These are phyloP conservation scores for Horisme vitalbata DNA, from an alignment of 2,888 invertebrate genomes.

Conservation along the genomic window DNA sequence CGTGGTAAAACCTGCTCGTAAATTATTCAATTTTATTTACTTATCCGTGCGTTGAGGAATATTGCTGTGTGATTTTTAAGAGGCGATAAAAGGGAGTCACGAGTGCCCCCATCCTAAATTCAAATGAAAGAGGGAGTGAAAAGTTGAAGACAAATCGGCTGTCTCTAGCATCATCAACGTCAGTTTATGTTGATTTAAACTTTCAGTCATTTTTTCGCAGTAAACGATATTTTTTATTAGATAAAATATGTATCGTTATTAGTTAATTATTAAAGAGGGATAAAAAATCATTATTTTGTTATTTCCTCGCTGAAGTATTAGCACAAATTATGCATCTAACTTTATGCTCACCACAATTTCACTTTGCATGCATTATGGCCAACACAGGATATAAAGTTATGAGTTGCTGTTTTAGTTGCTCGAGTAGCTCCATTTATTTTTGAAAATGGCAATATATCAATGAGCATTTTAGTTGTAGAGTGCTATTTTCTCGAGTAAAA, in stretches of 20 bases:
- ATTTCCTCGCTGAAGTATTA: slow-evolving; percentile 1
- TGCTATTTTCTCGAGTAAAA: too few species aligned
- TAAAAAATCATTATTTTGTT: background rate
- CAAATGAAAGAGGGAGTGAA: background rate
- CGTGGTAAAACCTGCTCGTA: slow-evolving; percentile 73
- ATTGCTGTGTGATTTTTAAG: slow-evolving; percentile 52
- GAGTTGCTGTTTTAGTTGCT: slow-evolving; percentile 8
- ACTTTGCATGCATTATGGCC: slow-evolving; percentile 23
- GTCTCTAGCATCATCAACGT: too few species aligned
- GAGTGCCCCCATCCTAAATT: slow-evolving; percentile 7
- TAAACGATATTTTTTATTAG: too few species aligned
- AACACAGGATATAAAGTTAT: slow-evolving; percentile 13
- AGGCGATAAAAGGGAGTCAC: slow-evolving; percentile 20
- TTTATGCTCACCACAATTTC: slow-evolving; percentile 15
- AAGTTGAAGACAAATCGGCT: slow-evolving; percentile 1
- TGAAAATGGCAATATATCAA: too few species aligned
- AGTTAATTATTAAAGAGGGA: too few species aligned
- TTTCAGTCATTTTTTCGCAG: too few species aligned
- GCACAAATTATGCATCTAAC: slow-evolving; percentile 3
- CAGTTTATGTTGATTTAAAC: too few species aligned
- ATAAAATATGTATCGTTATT: too few species aligned
- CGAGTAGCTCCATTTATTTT: slow-evolving; percentile 8
- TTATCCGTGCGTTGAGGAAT: slow-evolving; percentile 58
- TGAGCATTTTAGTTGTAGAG: too few species aligned
- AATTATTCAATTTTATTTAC: slow-evolving; percentile 77